Evolutionary conservation across 2,888 invertebrate genomes (phyloP), one percentile per base, ranked within the genome.

Genomic region (Neoaliturus tenellus): DNA sequence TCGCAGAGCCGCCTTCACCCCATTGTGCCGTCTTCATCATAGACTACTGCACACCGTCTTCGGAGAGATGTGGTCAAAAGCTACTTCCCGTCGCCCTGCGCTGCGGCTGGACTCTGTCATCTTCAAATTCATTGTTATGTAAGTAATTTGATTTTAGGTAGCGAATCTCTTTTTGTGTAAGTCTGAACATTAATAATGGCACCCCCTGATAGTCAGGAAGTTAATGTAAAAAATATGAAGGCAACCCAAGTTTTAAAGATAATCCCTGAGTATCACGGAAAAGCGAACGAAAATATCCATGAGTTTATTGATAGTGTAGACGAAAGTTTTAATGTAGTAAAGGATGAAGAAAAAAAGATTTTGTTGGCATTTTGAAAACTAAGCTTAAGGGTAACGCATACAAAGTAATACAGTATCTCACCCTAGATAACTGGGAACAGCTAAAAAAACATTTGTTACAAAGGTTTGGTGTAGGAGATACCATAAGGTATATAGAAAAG

Each of bases 331-430:
- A 41, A 12, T 10, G 2, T 75, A n/a, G 44, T 75, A n/a, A 75
- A 28, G 6, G 41, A 10, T n/a, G 20, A n/a, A 2, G 75, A 75
- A 23, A 20, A 17, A 14, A 75, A 44, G 44, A 41, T 75, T n/a
- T 23, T 75, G n/a, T 41, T 75, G 44, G 10, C 78, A 0, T 48
- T 78, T 12, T 78, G n/a, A 20, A 23, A 25, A 48, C 78, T 2
- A 48, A 78, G 25, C 28, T 78, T 25, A 78, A 44, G 23, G 44
- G 28, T 3, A 12, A 25, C 10, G 78, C 78, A 0, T 78, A 41
- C 17, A 78, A 78, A 78, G 78, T 51, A 44, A 44, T 78, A 3
- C 58, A 80, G 39, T 80, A 80, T 39, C 8, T 80, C 4, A 55
- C 12, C 28, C 2, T 58, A 33, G 55, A 58, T 12, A n/a, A 12